phyloP scores from a whole-genome alignment of 2,797 vertebrate genomes.

The Propithecus perrieri region DNA sequence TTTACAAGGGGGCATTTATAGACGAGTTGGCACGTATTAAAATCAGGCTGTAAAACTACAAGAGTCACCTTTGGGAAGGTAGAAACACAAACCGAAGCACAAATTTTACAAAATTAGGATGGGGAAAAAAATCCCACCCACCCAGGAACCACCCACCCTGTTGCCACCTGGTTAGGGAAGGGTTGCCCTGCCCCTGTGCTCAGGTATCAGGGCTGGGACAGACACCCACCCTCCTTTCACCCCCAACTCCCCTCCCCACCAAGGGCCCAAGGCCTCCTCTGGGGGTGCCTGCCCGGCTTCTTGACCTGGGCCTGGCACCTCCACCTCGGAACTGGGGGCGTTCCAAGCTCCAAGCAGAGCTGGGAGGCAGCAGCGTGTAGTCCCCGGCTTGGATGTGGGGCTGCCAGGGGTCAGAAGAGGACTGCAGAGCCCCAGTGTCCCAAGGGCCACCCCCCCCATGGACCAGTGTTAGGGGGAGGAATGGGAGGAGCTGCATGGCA shows the following conservation, averaged over 20 bases:
- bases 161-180: accelerated
- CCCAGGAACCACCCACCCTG: background rate
- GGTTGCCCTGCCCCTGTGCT: accelerated
- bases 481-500: accelerated
- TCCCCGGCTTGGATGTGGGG: accelerated
- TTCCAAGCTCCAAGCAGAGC: accelerated
- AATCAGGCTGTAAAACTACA: constrained; percentile 72
- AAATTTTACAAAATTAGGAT: background rate
- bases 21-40: constrained; percentile 78
- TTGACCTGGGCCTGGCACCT: background rate
- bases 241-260: too few relatives aligned
- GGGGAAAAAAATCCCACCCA: background rate
- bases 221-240: background rate
- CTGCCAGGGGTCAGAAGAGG: too few relatives aligned
- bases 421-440: too few relatives aligned
- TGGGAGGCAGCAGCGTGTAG: background rate
- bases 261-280: background rate
- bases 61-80: background rate
- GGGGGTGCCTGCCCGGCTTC: too few relatives aligned
- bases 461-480: accelerated
- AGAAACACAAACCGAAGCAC: background rate
- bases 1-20: constrained; percentile 80
- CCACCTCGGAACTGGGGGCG: too few relatives aligned
- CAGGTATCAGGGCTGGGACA: accelerated
- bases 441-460: too few relatives aligned